These are phyloP conservation scores for Leptopterna dolabrata DNA, from an alignment of 2,888 invertebrate genomes.

Conservation along the genomic window DNA sequence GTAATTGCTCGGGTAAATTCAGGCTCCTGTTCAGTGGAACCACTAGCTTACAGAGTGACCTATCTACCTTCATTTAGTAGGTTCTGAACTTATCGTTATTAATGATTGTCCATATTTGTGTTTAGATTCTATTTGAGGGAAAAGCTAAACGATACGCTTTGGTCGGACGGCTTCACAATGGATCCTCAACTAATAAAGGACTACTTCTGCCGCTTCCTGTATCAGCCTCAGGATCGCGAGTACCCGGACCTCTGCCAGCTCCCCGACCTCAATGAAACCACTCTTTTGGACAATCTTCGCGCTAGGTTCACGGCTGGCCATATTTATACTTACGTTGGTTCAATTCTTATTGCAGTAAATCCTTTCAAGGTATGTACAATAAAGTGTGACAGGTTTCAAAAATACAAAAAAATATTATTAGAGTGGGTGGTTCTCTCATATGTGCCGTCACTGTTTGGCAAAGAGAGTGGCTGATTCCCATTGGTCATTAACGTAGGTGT, in stretches of 20 bases:
- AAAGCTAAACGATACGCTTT: conserved; percentile 84
- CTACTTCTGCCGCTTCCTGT: conserved; percentile 89
- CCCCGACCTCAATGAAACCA: conserved; percentile 94
- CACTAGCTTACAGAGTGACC: too few relatives aligned
- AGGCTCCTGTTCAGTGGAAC: too few relatives aligned
- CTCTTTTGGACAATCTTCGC: conserved; percentile 88
- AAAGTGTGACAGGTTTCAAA: too few relatives aligned
- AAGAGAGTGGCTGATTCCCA: too few relatives aligned
- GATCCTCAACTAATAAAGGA: conserved; percentile 93
- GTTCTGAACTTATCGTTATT: neutral
- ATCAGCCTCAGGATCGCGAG: conserved; percentile 92
- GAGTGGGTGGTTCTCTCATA: too few relatives aligned
- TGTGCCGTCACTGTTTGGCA: too few relatives aligned
- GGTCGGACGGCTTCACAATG: conserved; percentile 89
- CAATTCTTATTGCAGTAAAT: conserved; percentile 94
- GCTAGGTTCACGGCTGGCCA: conserved; percentile 90
- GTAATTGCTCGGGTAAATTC: too few relatives aligned
- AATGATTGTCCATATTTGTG: conserved; percentile 54
- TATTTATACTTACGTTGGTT: conserved; percentile 96
- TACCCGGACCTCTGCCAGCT: conserved; percentile 96
- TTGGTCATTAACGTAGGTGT: too few relatives aligned
- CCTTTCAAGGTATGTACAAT: conserved; percentile 76
- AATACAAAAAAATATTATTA: too few relatives aligned
- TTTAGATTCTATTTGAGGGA: conserved; percentile 87
- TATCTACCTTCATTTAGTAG: neutral